Conservation (phyloP, 2,888 invertebrate species). For the Lamproptera curius region DNA sequence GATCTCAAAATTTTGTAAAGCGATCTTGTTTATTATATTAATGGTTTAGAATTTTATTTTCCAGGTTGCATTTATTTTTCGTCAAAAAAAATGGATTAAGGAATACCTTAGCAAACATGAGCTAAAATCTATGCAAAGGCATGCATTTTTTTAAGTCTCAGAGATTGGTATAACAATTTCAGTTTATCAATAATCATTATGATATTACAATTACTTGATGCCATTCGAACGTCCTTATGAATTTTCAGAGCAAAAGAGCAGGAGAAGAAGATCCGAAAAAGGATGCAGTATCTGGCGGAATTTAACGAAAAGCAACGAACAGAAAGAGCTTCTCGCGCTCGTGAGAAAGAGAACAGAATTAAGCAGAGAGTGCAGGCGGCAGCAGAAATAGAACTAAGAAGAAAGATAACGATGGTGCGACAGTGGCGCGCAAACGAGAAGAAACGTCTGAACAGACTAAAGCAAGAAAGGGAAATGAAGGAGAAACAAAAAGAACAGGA, state of each 20-base stretch:
- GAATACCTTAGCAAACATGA: background rate
- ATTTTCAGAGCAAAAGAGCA: constrained; percentile 56
- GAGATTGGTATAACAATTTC: background rate
- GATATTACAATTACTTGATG: no score
- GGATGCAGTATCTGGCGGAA: constrained; percentile 59
- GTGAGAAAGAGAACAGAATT: constrained; percentile 54
- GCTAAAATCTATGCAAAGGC: background rate
- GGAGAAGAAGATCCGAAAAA: constrained; percentile 54
- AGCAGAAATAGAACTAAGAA: constrained; percentile 60
- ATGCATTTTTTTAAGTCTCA: background rate
- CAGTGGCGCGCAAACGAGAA: constrained; percentile 64
- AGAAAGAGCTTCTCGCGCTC: constrained; percentile 48
- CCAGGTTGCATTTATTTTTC: background rate
- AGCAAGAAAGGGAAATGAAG: constrained; percentile 52
- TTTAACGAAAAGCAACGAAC: constrained; percentile 54
- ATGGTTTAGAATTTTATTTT: no score
- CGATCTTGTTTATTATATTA: no score
- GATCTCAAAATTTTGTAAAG: no score
- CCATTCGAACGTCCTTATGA: background rate
- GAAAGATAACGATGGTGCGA: constrained; percentile 68
- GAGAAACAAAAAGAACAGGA: constrained; percentile 47
- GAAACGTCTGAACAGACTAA: constrained; percentile 52
- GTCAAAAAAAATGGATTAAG: background rate
- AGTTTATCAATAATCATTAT: background rate
- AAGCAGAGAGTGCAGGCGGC: constrained; percentile 66